Percentiles rank a stretch among this genome's conserved stretches.
These are phyloP conservation scores for Aromia moschata DNA, from an alignment of 2,888 invertebrate species.

Conservation along the genomic window DNA sequence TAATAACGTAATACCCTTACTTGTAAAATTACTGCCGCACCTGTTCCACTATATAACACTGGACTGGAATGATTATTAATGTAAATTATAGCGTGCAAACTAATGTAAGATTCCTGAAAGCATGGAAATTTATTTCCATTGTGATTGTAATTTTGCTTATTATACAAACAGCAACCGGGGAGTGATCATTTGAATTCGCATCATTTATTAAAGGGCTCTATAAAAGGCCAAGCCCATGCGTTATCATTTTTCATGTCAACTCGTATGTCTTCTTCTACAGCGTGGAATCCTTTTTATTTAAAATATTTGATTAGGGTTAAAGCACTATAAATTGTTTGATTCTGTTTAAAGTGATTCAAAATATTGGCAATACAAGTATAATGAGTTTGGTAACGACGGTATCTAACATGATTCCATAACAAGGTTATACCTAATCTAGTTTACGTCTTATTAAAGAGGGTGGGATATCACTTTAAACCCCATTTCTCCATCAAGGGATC, in stretches of 20 bases:
- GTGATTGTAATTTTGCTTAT: slow-evolving; percentile 39
- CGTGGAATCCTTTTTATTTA: too few relatives aligned
- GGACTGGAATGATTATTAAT: slow-evolving; percentile 45
- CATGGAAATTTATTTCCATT: slow-evolving; percentile 45
- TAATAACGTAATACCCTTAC: slow-evolving; percentile 29
- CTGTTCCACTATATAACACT: slow-evolving; percentile 19
- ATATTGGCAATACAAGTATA: not conserved
- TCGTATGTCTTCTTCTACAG: not conserved
- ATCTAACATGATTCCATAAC: not conserved
- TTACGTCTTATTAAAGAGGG: not conserved
- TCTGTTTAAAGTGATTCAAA: not conserved
- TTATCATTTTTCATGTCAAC: slow-evolving; percentile 7
- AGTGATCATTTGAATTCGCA: slow-evolving; percentile 27
- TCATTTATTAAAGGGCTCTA: slow-evolving; percentile 17
- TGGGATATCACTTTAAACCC: too few relatives aligned
- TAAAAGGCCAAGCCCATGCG: slow-evolving; percentile 5
- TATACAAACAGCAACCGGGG: slow-evolving; percentile 40
- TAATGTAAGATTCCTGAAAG: slow-evolving; percentile 41
- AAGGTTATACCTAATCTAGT: not conserved
- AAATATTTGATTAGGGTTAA: too few relatives aligned
- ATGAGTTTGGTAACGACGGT: not conserved
- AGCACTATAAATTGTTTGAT: too few relatives aligned
- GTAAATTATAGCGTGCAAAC: slow-evolving; percentile 41
- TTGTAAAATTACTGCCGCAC: slow-evolving; percentile 33
- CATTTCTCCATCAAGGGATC: too few relatives aligned